Evolutionary conservation across 2,113 vertebrate genomes (phyloP).

Genomic region (Nycticebus coucang): DNA sequence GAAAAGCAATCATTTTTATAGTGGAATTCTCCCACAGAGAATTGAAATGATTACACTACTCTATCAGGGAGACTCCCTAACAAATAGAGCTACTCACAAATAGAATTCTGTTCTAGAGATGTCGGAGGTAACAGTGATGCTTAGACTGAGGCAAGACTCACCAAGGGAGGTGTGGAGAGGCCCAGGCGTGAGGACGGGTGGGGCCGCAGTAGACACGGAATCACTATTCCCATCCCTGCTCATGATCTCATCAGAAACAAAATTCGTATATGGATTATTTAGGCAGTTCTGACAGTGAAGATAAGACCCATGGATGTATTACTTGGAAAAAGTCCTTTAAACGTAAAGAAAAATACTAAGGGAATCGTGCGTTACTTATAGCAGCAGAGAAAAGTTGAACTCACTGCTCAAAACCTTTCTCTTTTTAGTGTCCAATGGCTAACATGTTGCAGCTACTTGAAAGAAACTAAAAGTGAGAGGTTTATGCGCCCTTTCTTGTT

Average conservation of each 20-base stretch:
- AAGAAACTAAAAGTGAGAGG: constrained; percentile 27
- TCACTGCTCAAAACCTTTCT: constrained; percentile 43
- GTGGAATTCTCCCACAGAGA: background rate
- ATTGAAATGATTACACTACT: background rate
- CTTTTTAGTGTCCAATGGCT: constrained; percentile 1
- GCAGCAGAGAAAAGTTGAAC: constrained; percentile 44
- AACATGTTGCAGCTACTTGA: constrained; percentile 42
- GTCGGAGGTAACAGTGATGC: background rate
- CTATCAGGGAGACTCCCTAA: background rate
- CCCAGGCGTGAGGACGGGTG: background rate
- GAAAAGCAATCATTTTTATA: background rate
- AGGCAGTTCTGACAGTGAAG: constrained; percentile 50
- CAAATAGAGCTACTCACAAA: background rate
- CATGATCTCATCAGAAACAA: constrained; percentile 1
- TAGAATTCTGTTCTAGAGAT: background rate
- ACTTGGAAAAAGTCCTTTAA: constrained; percentile 24
- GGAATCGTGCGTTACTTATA: constrained; percentile 39
- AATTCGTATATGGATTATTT: constrained; percentile 54
- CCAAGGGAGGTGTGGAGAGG: background rate
- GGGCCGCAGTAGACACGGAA: background rate
- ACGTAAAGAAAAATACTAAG: constrained; percentile 34
- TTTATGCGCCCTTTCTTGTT: constrained; percentile 10
- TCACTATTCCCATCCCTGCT: background rate
- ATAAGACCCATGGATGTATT: background rate
- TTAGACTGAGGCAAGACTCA: background rate